Evolutionary conservation across 2,888 invertebrate species (phyloP).

Genomic region (Cremastinae sp.): DNA sequence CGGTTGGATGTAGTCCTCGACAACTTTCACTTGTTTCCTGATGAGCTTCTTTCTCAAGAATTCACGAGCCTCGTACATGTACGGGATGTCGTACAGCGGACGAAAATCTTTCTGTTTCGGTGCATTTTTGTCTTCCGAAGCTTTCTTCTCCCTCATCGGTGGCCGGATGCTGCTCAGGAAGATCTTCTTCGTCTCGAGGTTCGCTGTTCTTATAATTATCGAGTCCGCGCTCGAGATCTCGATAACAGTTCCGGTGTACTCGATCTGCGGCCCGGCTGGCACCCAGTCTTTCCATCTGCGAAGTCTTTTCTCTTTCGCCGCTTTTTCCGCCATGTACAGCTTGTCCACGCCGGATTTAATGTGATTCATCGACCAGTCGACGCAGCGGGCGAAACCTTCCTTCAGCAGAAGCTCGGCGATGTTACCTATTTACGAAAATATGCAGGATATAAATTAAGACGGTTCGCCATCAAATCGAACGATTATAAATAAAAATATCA

Average conservation of each 20-base stretch:
- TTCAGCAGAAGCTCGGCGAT: slow-evolving; percentile 95
- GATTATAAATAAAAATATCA: slow-evolving; percentile 31
- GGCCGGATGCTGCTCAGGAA: slow-evolving; percentile 98
- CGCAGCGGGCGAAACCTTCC: slow-evolving; percentile 96
- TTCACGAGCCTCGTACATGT: slow-evolving; percentile 99
- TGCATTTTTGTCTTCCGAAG: slow-evolving; percentile 85
- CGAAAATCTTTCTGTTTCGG: slow-evolving; percentile 89
- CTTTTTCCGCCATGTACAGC: slow-evolving; percentile 91
- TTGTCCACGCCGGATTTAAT: slow-evolving; percentile 91
- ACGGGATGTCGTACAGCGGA: slow-evolving; percentile 98
- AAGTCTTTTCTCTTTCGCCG: slow-evolving; percentile 92
- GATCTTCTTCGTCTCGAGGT: slow-evolving; percentile 92
- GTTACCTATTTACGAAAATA: slow-evolving; percentile 83
- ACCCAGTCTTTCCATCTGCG: slow-evolving; percentile 96
- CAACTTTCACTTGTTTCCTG: slow-evolving; percentile 95
- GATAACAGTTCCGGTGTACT: slow-evolving; percentile 90
- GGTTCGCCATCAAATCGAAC: background rate
- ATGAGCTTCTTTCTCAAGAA: slow-evolving; percentile 97
- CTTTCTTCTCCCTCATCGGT: slow-evolving; percentile 89
- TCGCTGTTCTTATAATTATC: slow-evolving; percentile 90
- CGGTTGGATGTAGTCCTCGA: slow-evolving; percentile 97
- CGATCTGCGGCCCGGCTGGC: slow-evolving; percentile 87
- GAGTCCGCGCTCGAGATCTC: slow-evolving; percentile 98
- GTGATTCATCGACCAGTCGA: slow-evolving; percentile 95
- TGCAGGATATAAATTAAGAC: too few relatives aligned